Evolutionary conservation across 1,140 invertebrate genomes (phyloP), one percentile per base, ranked within the genome.

Genomic region (Drosophila chauvacae): DNA sequence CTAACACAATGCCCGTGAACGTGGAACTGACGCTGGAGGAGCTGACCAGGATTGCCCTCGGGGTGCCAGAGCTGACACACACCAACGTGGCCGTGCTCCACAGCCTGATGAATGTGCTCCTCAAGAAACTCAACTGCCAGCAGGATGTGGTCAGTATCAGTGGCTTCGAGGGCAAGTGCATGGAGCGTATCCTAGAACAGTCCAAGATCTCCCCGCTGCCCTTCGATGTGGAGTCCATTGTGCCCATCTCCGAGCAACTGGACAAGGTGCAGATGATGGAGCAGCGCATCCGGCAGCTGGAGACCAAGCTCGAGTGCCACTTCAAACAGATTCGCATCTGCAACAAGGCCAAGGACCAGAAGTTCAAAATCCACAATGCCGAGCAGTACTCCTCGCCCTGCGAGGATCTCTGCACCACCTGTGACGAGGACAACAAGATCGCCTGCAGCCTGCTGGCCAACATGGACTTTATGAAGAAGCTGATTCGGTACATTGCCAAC

Each of bases 371-470:
- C 44, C 26, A 42, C 50, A 16, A 23, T 45, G 6, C 81, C 77
- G 86, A 82, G 9, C 42, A 86, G 6, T 83, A 90, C 23, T 18
- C 87, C 7, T 59, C 80, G 7, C 77, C 76, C 2, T 90, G 80
- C 33, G 91, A 92, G 59, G 91, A 92, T 57, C 70, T 92, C 6
- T 92, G 91, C 68, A 90, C 82, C 23, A 61, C 75, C 6, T 90
- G 85, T 45, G 85, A 92, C 51, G 85, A 91, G 57, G 88, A 92
- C 28, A 86, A 91, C 56, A 82, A 85, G 28, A 80, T 82, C 13
- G 91, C 91, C 13, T 92, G 91, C 42, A 80, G 74, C 18, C 70
- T 90, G 20, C 53, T 92, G 6, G 57, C 68, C 41, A 91, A 91
- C 48, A 55, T 77, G 33, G 81, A 87, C 59, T 92, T 92, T 14